phyloP scores from a whole-genome alignment of 2,888 invertebrate genomes.

The Apodemia zela region DNA sequence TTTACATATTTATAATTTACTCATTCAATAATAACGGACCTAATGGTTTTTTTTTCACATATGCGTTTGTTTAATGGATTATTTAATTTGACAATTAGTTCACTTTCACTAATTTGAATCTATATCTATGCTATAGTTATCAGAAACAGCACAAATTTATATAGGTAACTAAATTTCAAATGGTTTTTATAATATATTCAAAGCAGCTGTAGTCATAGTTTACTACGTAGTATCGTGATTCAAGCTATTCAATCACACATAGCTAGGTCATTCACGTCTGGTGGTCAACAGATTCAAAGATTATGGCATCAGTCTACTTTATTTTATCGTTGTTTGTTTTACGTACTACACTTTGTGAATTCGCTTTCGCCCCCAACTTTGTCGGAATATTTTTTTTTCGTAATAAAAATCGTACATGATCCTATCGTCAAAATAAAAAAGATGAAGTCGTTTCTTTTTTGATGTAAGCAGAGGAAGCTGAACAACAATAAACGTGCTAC shows the following conservation, averaged over 20 bases:
- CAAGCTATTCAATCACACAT: constrained; percentile 32
- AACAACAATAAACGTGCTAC: too few relatives aligned
- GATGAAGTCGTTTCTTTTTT: too few relatives aligned
- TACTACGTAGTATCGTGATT: constrained; percentile 30
- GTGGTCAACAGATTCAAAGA: constrained; percentile 38
- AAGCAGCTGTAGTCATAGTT: constrained; percentile 15
- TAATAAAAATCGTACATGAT: background rate
- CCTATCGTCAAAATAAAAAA: too few relatives aligned
- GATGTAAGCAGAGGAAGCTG: too few relatives aligned
- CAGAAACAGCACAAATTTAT: background rate
- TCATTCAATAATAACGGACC: too few relatives aligned
- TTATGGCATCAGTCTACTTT: background rate
- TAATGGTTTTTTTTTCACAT: too few relatives aligned
- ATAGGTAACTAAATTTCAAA: background rate
- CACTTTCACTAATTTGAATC: background rate
- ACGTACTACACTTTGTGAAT: background rate
- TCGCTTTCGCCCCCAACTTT: background rate
- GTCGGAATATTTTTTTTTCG: background rate
- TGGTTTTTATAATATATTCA: constrained; percentile 7
- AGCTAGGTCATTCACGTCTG: constrained; percentile 46
- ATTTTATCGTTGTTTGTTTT: background rate
- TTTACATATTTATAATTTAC: too few relatives aligned
- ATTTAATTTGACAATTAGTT: too few relatives aligned
- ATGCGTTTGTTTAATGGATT: too few relatives aligned
- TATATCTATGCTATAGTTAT: background rate